These are phyloP conservation scores for Zeuzera pyrina DNA, from an alignment of 2,888 invertebrate species.

Conservation along the genomic window DNA sequence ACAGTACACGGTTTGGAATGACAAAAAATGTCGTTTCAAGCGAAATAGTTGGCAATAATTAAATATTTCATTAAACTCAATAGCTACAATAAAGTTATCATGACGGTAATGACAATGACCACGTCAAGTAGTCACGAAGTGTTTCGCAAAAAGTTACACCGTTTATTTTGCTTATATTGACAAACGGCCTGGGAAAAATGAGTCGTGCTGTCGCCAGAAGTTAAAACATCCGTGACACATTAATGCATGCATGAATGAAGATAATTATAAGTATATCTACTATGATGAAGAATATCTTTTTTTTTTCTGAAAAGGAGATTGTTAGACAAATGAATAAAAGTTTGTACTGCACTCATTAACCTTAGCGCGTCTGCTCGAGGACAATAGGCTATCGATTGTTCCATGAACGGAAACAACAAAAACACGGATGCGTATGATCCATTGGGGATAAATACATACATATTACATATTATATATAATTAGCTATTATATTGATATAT, in stretches of 20 bases:
- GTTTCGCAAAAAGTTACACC: too few relatives aligned
- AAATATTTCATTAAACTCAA: neutral
- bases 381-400: constrained; percentile 37
- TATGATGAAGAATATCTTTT: too few relatives aligned
- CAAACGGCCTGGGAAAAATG: too few relatives aligned
- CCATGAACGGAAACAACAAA: constrained; percentile 45
- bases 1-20: too few relatives aligned
- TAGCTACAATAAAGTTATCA: neutral
- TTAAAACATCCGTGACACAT: too few relatives aligned
- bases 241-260: too few relatives aligned
- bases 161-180: too few relatives aligned
- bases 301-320: constrained; percentile 20
- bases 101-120: neutral
- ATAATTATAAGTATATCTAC: too few relatives aligned
- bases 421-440: constrained; percentile 43
- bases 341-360: constrained; percentile 4
- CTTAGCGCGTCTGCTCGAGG: constrained; percentile 23
- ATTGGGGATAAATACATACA: constrained; percentile 16
- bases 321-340: constrained; percentile 17
- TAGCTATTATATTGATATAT: constrained; percentile 20
- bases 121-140: neutral
- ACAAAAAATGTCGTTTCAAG: too few relatives aligned
- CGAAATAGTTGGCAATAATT: neutral
- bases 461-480: constrained; percentile 17
- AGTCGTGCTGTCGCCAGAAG: too few relatives aligned